Evolutionary conservation across 2,113 vertebrate species (phyloP), one percentile per base, ranked within the genome.

Genomic region (Trematomus loennbergii): DNA sequence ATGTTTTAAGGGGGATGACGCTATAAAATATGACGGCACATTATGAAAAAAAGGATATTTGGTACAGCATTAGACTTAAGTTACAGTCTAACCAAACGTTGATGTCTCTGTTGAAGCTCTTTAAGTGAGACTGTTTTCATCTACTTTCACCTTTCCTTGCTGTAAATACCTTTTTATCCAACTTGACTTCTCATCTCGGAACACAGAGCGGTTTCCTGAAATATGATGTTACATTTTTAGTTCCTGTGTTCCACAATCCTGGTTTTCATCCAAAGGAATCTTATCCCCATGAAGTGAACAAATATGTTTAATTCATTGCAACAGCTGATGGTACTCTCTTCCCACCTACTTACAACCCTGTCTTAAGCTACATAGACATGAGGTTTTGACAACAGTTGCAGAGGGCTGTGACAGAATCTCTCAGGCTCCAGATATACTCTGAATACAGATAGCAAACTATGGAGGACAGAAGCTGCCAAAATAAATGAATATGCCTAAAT

Each of bases 261-360:
- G 20, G 46, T 63, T 77, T 40, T 81, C 49, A 81, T 78, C 73
- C 50, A n/a, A 20, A 73, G 59, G 46, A 50, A 66, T 76, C 49
- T 40, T 36, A 29, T 58, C 58, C 49, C 22, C 33, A 59, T 79
- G 62, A 88, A 79, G 85, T 40, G 59, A 63, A 72, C 18, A 57
- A 66, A 67, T 58, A 81, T 81, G 77, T 79, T 86, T 82, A 86
- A 79, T 86, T 81, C 61, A 79, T 80, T 20, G 20, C 77, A 69
- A 66, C 78, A 83, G 82, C 81, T 77, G 63, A 79, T 65, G 67
- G 68, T 68, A 53, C 87, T 79, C 46, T 59, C 82, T 70, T 80
- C 62, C 78, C 75, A 75, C 78, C 70, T 79, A 73, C 79, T 82
- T 61, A 17, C 36, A 78, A 63, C 54, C 72, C 33, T 61, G 75